Percentiles rank a stretch among this genome's conserved stretches.
Evolutionary conservation across 2,113 vertebrate genomes (phyloP).

Genomic region (Tyrannus savana): DNA sequence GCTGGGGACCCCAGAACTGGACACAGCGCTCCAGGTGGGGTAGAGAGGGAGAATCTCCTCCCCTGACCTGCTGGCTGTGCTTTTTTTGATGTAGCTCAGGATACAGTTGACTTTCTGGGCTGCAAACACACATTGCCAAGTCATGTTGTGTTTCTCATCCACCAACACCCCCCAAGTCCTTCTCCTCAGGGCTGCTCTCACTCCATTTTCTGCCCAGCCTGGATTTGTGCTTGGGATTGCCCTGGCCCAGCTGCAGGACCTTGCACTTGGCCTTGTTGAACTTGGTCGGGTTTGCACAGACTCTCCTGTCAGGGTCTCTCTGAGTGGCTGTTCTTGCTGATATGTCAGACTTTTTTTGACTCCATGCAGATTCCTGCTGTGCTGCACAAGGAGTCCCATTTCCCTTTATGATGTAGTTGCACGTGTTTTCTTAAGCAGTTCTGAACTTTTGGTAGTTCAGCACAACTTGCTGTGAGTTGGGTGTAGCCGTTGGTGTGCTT

Average conservation of each 20-base stretch:
- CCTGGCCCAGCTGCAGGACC: background rate
- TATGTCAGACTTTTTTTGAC: background rate
- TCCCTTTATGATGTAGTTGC: background rate
- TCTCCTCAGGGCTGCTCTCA: too few relatives aligned
- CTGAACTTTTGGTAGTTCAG: background rate
- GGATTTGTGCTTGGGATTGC: background rate
- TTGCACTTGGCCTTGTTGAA: background rate
- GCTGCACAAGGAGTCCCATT: background rate
- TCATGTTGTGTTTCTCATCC: background rate
- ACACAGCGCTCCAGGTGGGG: background rate
- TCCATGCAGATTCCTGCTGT: background rate
- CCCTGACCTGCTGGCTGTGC: background rate
- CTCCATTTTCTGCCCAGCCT: background rate
- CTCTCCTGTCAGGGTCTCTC: background rate
- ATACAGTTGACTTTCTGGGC: background rate
- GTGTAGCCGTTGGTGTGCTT: background rate
- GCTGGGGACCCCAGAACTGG: background rate
- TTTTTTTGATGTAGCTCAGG: background rate
- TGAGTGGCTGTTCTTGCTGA: background rate
- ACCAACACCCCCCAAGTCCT: background rate
- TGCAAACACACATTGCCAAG: background rate
- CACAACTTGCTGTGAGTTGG: background rate
- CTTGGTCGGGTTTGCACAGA: background rate
- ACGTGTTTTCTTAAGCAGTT: background rate
- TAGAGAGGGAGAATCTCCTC: background rate